Percentiles rank a stretch among this genome's conserved stretches.
Conservation (phyloP, 1,140 invertebrate genomes). For the Chironomus striatipennis region DNA sequence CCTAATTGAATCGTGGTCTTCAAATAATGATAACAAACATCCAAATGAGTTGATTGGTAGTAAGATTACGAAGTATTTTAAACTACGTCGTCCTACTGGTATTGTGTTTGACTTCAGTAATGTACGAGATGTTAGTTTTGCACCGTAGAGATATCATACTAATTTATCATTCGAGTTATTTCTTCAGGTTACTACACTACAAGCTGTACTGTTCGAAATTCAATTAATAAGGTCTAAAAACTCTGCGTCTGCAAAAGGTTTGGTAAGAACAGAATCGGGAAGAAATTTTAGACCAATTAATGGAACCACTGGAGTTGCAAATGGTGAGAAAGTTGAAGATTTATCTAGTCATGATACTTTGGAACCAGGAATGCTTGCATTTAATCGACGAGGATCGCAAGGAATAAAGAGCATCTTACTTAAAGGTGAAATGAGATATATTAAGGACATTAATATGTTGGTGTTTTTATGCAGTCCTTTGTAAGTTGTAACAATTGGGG, state of each 20-base stretch:
- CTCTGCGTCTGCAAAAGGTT: background rate
- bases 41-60: conserved; percentile 48
- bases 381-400: conserved; percentile 57
- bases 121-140: conserved; percentile 40
- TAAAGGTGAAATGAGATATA: conserved; percentile 77
- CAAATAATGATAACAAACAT: conserved; percentile 40
- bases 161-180: conserved; percentile 15
- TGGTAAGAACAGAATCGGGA: conserved; percentile 31
- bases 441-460: conserved; percentile 66
- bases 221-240: conserved; percentile 48
- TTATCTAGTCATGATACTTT: conserved; percentile 28
- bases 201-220: conserved; percentile 66
- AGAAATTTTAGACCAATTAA: conserved; percentile 12
- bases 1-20: background rate
- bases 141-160: conserved; percentile 17
- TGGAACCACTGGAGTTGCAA: background rate
- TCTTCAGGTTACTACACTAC: conserved; percentile 55
- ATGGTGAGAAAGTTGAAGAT: conserved; percentile 25
- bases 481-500: conserved; percentile 53
- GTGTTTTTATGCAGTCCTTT: conserved; percentile 79
- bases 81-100: conserved; percentile 61
- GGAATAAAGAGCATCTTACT: conserved; percentile 59
- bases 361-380: conserved; percentile 29
- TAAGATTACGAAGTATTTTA: conserved; percentile 55
- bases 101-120: conserved; percentile 65